A percentile compares a stretch with the other conserved stretches of the same genome.
phyloP scores from a whole-genome alignment of 2,113 vertebrate genomes.

The Varanus salvator region DNA sequence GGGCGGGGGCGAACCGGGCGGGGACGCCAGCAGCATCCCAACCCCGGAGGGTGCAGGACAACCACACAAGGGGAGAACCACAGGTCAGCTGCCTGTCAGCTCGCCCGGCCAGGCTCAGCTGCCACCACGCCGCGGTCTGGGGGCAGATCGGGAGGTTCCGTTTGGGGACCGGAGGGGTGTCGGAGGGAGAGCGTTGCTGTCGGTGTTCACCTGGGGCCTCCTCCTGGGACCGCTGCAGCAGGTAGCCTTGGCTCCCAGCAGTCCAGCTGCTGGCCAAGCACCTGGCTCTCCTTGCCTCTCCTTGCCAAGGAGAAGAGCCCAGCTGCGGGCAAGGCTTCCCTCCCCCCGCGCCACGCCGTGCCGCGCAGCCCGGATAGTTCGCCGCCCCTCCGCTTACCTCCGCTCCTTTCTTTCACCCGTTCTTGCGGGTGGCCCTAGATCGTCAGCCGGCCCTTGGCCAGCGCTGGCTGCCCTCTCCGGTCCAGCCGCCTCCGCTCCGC shows the following conservation, averaged over 20 bases:
- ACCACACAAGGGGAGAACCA: too few relatives aligned
- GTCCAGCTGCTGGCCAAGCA: background rate
- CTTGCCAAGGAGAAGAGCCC: background rate
- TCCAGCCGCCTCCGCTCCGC: background rate
- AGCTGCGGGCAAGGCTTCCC: background rate
- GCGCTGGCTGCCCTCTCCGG: background rate
- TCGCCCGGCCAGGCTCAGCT: background rate
- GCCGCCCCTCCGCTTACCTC: constrained; percentile 1
- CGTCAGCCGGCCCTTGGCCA: background rate
- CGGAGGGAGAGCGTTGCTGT: background rate
- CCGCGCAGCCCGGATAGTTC: background rate
- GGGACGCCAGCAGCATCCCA: background rate
- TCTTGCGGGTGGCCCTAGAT: background rate
- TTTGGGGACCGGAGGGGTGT: background rate
- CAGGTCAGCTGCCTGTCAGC: background rate
- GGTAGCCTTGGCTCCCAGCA: background rate
- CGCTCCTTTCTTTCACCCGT: background rate
- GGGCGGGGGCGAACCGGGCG: background rate
- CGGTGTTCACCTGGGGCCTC: background rate
- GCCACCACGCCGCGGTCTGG: background rate
- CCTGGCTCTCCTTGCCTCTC: background rate
- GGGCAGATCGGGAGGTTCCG: background rate
- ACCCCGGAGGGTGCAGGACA: background rate
- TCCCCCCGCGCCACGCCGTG: background rate
- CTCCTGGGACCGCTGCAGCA: background rate